Evolutionary conservation across 2,888 invertebrate genomes (phyloP).

Genomic region (Tineola bisselliella): DNA sequence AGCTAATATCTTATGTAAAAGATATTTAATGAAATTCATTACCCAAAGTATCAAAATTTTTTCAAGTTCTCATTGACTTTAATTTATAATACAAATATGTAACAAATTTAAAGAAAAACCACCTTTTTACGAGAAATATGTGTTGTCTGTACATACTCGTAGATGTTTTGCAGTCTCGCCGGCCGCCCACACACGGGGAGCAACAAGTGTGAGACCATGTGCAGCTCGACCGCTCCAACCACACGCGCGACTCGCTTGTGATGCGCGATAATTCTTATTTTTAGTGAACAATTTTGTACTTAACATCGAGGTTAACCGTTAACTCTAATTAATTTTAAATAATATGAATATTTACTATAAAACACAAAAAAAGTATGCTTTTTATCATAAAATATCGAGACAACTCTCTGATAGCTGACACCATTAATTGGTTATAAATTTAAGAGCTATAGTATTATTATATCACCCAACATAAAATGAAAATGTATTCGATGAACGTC

Average conservation of each 20-base stretch:
- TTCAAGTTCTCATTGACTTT: no score
- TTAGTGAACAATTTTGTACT: no score
- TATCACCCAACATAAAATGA: slow-evolving; percentile 12
- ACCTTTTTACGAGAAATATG: background rate
- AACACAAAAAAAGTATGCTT: no score
- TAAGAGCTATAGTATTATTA: background rate
- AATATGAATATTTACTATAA: no score
- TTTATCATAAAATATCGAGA: no score
- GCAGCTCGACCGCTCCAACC: slow-evolving; percentile 26
- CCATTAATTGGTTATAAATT: background rate
- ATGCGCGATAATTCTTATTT: slow-evolving; percentile 15
- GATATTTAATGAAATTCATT: no score
- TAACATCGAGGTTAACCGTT: no score
- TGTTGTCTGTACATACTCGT: background rate
- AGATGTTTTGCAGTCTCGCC: slow-evolving; percentile 12
- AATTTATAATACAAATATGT: background rate
- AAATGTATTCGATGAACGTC: slow-evolving; percentile 30
- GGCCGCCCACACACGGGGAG: slow-evolving; percentile 18
- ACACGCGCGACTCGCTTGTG: slow-evolving; percentile 17
- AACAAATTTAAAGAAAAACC: no score
- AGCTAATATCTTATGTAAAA: no score
- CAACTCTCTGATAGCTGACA: no score
- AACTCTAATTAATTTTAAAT: no score
- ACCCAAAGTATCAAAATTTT: no score
- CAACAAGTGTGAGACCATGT: slow-evolving; percentile 59